Conservation (phyloP, 2,113 vertebrate species). For the Trochalopteron elliotii region DNA sequence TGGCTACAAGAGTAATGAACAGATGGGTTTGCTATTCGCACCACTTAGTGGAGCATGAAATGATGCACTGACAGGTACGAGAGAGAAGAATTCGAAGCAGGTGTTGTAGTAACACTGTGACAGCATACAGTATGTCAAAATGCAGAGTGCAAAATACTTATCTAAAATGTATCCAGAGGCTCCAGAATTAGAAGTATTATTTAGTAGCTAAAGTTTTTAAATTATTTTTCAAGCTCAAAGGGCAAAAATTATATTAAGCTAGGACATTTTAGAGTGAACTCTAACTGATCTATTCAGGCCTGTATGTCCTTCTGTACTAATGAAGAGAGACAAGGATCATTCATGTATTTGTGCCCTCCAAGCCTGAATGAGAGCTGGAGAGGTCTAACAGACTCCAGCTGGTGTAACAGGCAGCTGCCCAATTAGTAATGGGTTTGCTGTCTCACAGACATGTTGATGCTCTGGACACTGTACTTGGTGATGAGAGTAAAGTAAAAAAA, state of each 20-base stretch:
- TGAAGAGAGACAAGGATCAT: background rate
- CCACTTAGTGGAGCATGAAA: constrained; percentile 64
- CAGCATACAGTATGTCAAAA: background rate
- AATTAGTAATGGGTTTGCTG: background rate
- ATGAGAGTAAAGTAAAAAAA: background rate
- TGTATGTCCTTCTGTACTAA: background rate
- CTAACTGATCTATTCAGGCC: background rate
- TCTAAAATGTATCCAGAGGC: background rate
- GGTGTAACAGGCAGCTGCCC: background rate
- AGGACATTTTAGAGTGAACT: background rate
- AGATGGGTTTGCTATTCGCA: constrained; percentile 61
- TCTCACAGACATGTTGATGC: background rate
- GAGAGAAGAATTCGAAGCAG: constrained; percentile 11
- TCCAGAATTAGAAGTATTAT: background rate
- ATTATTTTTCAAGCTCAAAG: background rate
- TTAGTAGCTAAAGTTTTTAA: background rate
- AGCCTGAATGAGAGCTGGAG: background rate
- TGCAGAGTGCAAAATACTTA: background rate
- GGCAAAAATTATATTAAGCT: background rate
- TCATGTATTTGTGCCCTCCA: background rate
- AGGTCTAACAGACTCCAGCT: background rate
- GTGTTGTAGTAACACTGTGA: background rate
- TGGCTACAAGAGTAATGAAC: constrained; percentile 58
- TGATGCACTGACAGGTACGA: constrained; percentile 62
- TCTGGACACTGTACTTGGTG: background rate